phyloP scores from a whole-genome alignment of 2,113 vertebrate species.

The Orthonyx spaldingii region DNA sequence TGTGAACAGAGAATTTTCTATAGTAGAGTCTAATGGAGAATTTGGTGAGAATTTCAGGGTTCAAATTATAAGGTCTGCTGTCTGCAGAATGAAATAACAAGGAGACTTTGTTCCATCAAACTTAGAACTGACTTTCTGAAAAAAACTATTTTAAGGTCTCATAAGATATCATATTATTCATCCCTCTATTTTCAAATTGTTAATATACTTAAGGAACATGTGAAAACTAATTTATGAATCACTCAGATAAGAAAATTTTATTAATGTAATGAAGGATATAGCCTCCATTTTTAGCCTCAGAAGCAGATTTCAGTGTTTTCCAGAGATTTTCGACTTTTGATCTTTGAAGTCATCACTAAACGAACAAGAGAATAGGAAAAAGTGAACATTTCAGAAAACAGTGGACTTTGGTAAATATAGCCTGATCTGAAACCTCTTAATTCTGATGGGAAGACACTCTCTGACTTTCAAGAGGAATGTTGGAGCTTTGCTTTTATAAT shows the following conservation, averaged over 20 bases:
- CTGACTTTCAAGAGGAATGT: neutral
- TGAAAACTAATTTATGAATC: neutral
- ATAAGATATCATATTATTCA: neutral
- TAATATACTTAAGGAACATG: neutral
- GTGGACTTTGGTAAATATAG: neutral
- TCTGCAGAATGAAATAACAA: neutral
- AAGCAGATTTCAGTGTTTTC: neutral
- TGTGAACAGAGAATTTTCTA: neutral
- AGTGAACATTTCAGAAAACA: neutral
- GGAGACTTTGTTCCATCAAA: neutral
- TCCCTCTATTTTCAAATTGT: neutral
- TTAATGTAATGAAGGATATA: neutral
- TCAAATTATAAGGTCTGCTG: neutral
- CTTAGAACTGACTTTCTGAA: neutral
- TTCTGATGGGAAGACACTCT: neutral
- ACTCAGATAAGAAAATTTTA: neutral
- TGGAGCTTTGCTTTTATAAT: neutral
- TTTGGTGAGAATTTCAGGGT: neutral
- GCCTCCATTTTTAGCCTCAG: neutral
- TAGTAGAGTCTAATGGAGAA: neutral
- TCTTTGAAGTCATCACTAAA: neutral
- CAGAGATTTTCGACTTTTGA: neutral
- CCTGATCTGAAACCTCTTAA: neutral
- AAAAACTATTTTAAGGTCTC: neutral
- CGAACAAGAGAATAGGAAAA: neutral